phyloP scores from a whole-genome alignment of 2,113 vertebrate genomes.

The Tringa solitaria region DNA sequence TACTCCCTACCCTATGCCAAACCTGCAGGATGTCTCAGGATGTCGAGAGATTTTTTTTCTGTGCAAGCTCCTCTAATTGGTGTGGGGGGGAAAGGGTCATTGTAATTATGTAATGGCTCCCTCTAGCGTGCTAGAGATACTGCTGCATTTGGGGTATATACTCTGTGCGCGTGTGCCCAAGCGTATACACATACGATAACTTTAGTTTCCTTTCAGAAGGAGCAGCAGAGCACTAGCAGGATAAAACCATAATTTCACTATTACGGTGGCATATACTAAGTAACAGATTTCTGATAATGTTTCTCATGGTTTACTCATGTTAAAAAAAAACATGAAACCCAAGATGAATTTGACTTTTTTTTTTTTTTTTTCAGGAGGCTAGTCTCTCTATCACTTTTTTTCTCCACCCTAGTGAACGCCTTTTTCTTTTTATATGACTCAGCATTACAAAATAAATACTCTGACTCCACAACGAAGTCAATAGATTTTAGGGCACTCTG shows the following conservation, averaged over 20 bases:
- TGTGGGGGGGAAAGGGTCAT: not conserved
- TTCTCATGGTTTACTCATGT: not conserved
- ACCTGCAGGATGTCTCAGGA: not conserved
- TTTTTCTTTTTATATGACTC: not conserved
- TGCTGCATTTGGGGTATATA: conserved; percentile 22
- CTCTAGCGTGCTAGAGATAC: conserved; percentile 59
- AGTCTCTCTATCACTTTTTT: not conserved
- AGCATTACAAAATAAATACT: conserved; percentile 31
- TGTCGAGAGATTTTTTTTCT: not conserved
- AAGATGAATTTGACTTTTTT: not conserved
- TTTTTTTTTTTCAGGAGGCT: not conserved
- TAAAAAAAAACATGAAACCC: not conserved
- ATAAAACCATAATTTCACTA: not conserved
- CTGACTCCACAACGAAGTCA: not conserved
- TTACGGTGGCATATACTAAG: not conserved
- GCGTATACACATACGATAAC: rapidly evolving
- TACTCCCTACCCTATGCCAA: not conserved
- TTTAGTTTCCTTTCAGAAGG: not conserved
- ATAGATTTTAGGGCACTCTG: not conserved
- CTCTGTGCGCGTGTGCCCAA: too few species aligned
- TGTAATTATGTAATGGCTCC: conserved; percentile 70
- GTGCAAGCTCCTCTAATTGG: not conserved
- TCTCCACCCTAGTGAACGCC: not conserved
- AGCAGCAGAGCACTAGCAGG: not conserved
- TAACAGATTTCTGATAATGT: not conserved